These are phyloP conservation scores for Acanthopleura granulata DNA, from an alignment of 2,888 invertebrate species.

Conservation along the genomic window DNA sequence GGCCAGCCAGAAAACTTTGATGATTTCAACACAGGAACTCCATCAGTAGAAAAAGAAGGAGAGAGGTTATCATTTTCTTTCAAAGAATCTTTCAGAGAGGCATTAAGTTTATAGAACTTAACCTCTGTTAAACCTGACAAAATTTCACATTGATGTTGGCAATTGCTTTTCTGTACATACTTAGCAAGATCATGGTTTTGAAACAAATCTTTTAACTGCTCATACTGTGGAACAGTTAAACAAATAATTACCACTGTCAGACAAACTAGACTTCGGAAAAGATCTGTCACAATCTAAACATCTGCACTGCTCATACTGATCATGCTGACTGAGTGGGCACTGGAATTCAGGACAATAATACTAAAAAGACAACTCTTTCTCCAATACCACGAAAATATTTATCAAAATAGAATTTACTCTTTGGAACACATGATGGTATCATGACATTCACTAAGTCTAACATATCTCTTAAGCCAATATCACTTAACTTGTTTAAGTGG, in stretches of 20 bases:
- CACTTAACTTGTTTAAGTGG: too few species aligned
- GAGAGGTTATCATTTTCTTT: background rate
- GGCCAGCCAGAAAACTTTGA: slow-evolving; percentile 14
- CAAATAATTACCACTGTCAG: background rate
- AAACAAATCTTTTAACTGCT: background rate
- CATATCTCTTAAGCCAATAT: too few species aligned
- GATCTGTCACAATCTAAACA: background rate
- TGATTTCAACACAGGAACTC: slow-evolving; percentile 11
- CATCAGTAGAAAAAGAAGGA: background rate
- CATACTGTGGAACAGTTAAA: background rate
- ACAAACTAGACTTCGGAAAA: background rate
- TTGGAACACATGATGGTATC: too few species aligned
- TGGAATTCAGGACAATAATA: too few species aligned
- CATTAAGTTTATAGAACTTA: background rate
- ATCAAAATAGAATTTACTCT: too few species aligned
- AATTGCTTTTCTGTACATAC: background rate
- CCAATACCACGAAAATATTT: too few species aligned
- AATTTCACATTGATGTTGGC: background rate
- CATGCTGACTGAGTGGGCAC: too few species aligned
- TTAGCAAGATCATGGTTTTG: slow-evolving; percentile 6
- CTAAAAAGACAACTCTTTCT: too few species aligned
- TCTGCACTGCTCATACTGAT: background rate
- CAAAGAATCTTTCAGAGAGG: background rate
- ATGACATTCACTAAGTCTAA: too few species aligned
- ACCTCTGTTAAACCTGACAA: background rate